Evolutionary conservation across 1,140 invertebrate species (phyloP), one percentile per base, ranked within the genome.

Genomic region (Cyrtorhinus lividipennis): DNA sequence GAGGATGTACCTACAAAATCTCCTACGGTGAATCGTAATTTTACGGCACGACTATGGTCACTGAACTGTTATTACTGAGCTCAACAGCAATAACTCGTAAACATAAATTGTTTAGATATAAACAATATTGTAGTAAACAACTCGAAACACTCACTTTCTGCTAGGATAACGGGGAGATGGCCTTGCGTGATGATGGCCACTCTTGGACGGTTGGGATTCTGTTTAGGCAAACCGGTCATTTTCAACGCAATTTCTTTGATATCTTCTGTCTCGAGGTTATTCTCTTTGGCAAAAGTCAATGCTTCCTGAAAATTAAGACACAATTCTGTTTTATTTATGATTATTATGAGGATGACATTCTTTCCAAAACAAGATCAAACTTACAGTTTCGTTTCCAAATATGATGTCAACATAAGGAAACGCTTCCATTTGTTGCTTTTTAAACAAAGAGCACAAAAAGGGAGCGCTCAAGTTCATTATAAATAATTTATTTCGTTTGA

Each of bases 391-490:
- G 76, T 99, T 99, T 60, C 95, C 93, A 75, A 99, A 98, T 10
- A 99, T 73, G 65, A 97, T 83, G 76, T 99, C 96, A 46, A 97
- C 85, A 74, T 96, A 98, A 1, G 93, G 93, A 69, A 98, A 73
- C 30, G 85, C 81, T 67, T 84, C 76, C 76, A 87, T 81, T 71
- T 98, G 79, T 2, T 84, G 84, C 59, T 92, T 83, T 70, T 87
- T 90, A 74, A 83, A 98, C 72, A 92, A 88, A 74, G 95, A 83
- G 59, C 87, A 88, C 27, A 99, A 81, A 77, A 98, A 99, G 23
- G 95, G 92, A 62, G 97, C 97, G 72, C 92, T 95, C 45, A 99
- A 77, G 77, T 99, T 99, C 85, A 98, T 91, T 61, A 83, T 77
- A 71, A 98, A 95, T 10, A 81, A 74, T 72, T 90, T 89, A 57